A percentile compares a stretch with the other conserved stretches of the same genome.
phyloP scores from a whole-genome alignment of 2,888 invertebrate species.

The Pteria penguin region DNA sequence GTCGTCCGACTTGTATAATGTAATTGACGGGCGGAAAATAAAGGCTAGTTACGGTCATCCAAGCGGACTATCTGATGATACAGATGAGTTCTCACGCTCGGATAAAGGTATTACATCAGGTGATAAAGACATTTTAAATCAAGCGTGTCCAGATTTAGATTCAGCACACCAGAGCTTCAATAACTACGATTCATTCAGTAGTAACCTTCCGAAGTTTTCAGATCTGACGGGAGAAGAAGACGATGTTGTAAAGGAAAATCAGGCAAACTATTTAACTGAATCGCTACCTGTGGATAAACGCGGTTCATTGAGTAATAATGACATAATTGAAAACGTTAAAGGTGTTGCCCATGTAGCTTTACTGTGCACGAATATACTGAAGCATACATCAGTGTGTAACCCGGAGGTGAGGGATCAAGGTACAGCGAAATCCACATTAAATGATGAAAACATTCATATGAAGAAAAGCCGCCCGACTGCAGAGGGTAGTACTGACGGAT shows the following conservation, averaged over 20 bases:
- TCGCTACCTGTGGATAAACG: neutral
- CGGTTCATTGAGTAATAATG: neutral
- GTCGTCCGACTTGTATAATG: neutral
- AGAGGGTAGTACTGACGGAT: slow-evolving; percentile 2
- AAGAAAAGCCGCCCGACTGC: neutral
- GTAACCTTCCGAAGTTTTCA: neutral
- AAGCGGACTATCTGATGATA: neutral
- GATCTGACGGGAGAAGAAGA: neutral
- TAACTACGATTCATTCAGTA: neutral
- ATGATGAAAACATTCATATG: neutral
- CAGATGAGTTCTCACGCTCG: neutral
- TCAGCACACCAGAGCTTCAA: neutral
- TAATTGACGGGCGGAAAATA: neutral
- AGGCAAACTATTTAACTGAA: too few species aligned
- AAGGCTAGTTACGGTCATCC: neutral
- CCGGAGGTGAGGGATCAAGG: neutral
- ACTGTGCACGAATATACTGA: neutral
- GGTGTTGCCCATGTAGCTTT: neutral
- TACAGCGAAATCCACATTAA: neutral
- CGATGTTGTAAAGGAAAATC: neutral
- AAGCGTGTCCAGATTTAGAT: neutral
- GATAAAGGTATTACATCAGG: neutral
- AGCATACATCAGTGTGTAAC: neutral
- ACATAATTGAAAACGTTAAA: neutral
- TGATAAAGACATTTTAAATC: neutral